A percentile compares a stretch with the other conserved stretches of the same genome.
phyloP scores from a whole-genome alignment of 37 sponge, comb jelly and placozoan species.

The Diacarnus erythraeanus region DNA sequence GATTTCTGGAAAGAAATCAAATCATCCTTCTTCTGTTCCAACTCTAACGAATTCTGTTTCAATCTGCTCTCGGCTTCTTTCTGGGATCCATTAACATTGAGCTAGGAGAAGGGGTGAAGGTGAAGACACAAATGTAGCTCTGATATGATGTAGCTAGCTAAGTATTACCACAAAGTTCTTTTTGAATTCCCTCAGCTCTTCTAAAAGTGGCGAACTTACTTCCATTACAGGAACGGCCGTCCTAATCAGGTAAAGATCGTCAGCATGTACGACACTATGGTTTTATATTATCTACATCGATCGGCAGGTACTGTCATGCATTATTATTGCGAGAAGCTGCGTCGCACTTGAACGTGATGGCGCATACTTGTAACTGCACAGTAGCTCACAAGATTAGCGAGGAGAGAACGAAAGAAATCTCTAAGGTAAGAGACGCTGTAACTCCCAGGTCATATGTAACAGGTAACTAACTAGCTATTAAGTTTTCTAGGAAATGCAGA shows the following conservation, averaged over 20 bases:
- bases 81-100: background rate
- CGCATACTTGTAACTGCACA: constrained; percentile 26
- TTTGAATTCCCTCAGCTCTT: constrained; percentile 21
- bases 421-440: too few species aligned
- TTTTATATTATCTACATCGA: too few species aligned
- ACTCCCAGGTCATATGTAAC: too few species aligned
- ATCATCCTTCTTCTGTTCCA: constrained; percentile 18
- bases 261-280: too few species aligned
- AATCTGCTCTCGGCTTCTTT: background rate
- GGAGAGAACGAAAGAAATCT: constrained; percentile 13
- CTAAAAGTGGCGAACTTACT: background rate
- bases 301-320: background rate
- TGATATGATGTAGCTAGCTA: background rate
- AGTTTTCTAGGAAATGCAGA: too few species aligned
- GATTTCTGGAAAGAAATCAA: constrained; percentile 22
- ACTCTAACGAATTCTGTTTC: background rate
- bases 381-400: constrained; percentile 32
- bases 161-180: constrained; percentile 29
- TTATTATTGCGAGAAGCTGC: background rate
- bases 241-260: too few species aligned
- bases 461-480: constrained; percentile 9
- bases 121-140: background rate
- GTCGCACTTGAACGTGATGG: constrained; percentile 12
- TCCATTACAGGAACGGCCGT: too few species aligned
- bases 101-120: background rate